Base-by-base conservation (phyloP, 2,113 vertebrate species). In the Poecile atricapillus region DNA sequence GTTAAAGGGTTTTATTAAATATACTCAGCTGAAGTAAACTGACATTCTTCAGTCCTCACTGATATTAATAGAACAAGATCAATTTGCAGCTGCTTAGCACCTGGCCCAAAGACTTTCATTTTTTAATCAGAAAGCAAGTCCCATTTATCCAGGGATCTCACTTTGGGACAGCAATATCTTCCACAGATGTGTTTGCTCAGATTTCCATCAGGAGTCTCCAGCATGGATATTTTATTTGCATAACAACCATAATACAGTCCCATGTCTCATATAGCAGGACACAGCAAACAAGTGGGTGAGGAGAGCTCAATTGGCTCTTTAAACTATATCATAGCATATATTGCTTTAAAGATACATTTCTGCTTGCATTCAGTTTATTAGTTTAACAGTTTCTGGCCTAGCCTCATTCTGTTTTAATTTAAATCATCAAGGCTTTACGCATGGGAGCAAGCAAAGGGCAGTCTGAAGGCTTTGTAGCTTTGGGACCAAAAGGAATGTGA, bases 81-180 rank as follows among this genome's bases (percentile, higher is more conserved):
- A 95, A 83, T 90, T 89, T 92, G 90, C 86, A 95, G 88, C 83
- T 94, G 83, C 83, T 96, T 92, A 92, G 86, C 79, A 96, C 69
- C 88, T 95, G 94, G 88, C 23, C 56, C 37, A 53, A 83, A 75
- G 43, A 75, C 74, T 92, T 96, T 92, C 44, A 67, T 60, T 75
- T 95, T 91, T 93, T 68, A 93, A 96, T 92, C 81, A 76, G 69
- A 84, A 93, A 74, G 52, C 39, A 94, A 84, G 64, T 43, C 49
- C 14, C 15, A 8, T 92, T 83, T 94, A 87, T 81, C 73, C 90
- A 84, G 69, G 58, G 76, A 75, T 75, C 74, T 94, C 77, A 64
- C 69, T 89, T 28, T n/a, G 86, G 86, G 80, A 68, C 53, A 89
- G 52, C 83, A 93, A 49, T 71, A 81, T 60, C 39, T 94, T 89